Conservation (phyloP, 2,888 invertebrate genomes). For the Fragum whitleyi region DNA sequence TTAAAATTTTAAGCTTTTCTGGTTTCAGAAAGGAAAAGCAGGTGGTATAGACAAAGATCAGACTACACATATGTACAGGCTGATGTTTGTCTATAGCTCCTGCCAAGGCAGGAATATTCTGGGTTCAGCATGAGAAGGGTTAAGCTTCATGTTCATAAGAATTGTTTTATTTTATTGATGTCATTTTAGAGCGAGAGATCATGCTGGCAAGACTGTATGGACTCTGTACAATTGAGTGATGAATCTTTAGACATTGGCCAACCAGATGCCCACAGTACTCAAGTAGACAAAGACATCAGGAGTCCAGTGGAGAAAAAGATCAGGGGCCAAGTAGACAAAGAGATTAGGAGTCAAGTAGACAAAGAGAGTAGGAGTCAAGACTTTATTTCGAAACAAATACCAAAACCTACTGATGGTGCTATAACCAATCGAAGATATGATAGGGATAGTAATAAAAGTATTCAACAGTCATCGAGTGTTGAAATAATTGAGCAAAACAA, state of each 20-base stretch:
- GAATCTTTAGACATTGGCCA: slow-evolving; percentile 24
- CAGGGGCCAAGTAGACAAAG: no score
- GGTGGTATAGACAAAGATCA: no score
- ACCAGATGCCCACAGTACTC: slow-evolving; percentile 16
- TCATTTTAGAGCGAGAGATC: slow-evolving; percentile 8
- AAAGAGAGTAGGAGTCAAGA: neutral
- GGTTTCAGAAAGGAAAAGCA: no score
- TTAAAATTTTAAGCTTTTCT: no score
- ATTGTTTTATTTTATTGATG: no score
- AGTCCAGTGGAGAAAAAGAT: no score
- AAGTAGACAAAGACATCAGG: neutral
- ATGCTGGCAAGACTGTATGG: slow-evolving; percentile 10
- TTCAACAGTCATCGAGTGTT: neutral
- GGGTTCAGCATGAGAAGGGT: no score
- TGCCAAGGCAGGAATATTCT: no score
- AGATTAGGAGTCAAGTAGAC: slow-evolving; percentile 21
- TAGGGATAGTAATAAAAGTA: neutral
- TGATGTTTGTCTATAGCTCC: no score
- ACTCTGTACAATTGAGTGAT: slow-evolving; percentile 14
- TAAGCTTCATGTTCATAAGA: no score
- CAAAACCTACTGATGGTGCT: neutral
- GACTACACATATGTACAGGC: no score
- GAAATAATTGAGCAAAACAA: neutral
- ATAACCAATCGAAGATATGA: no score
- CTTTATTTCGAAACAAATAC: neutral